Base-by-base conservation (phyloP, 2,888 invertebrate genomes). In the Sminthurides aquaticus region DNA sequence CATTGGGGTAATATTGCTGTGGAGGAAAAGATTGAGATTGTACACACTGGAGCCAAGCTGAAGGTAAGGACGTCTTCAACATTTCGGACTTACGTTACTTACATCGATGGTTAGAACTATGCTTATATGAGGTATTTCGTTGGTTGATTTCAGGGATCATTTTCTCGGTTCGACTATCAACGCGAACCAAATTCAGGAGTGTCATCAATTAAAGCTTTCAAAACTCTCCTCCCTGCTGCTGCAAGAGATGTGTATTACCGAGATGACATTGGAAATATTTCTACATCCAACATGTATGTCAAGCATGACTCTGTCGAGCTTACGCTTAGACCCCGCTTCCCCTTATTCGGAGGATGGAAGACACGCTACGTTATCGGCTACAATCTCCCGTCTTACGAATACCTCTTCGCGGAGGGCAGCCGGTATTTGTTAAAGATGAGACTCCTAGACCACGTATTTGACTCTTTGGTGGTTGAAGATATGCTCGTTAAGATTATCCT, bases 1-100 rank as follows among this genome's bases (percentile, higher is more conserved):
- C 98, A 99, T 78, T 99, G 99, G 99, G 98, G 98, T 8, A 97
- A 98, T 77, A 91, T 99, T 75, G 98, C 98, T 25, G 84, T 99
- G 0, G 96, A 98, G 78, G 99, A 99, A 78, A 86, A 88, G 5
- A 85, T 98, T 73, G 92, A 96, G 78, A 83, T 99, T 71, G 82
- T 87, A 24, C 98, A 99, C 77, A 88, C 90, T 56, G 99, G 99
- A 52, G 98, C 99, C 15, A 83, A 86, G 69, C 80, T 99, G 49
- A 95, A 96, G 77, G 82, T 82, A 27, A 75, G 24, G n/a, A n/a
- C n/a, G n/a, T n/a, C n/a, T n/a, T n/a, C n/a, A 24, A 54, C 20
- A 8, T 26, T 55, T 55, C 25, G 20, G 8, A 54, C 8, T 20
- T 55, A 43, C 25, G 56, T 55, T 24, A 20, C 24, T 25, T 55